Evolutionary conservation across 2,888 invertebrate species (phyloP).

Genomic region (Drosophila antonietae): DNA sequence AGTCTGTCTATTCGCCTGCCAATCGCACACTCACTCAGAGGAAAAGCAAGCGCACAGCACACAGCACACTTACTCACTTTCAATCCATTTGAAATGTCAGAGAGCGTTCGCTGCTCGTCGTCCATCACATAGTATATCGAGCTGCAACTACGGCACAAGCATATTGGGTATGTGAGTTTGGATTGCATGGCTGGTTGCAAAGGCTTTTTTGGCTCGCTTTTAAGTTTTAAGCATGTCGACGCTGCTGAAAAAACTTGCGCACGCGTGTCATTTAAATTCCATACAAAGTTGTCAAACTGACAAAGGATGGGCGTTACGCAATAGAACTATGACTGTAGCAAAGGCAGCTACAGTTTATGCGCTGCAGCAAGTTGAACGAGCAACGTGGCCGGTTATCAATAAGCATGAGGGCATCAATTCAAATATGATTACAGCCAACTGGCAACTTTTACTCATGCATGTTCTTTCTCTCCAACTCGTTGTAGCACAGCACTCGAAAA

Average conservation of each 20-base stretch:
- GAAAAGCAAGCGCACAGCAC: not conserved
- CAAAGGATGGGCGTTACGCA: slow-evolving; percentile 33
- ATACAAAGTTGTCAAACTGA: slow-evolving; percentile 57
- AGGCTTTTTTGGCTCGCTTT: slow-evolving; percentile 56
- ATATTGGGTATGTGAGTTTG: slow-evolving; percentile 1
- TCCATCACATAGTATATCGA: slow-evolving; percentile 34
- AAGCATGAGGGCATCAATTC: slow-evolving; percentile 53
- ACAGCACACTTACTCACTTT: slow-evolving; percentile 23
- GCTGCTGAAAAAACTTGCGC: slow-evolving; percentile 58
- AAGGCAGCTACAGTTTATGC: slow-evolving; percentile 35
- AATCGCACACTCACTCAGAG: slow-evolving; percentile 23
- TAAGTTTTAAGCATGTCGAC: slow-evolving; percentile 70
- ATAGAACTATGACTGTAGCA: not conserved
- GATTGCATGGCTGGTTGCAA: slow-evolving; percentile 56
- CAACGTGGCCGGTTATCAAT: slow-evolving; percentile 64
- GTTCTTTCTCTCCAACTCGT: slow-evolving; percentile 34
- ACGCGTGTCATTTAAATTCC: slow-evolving; percentile 64
- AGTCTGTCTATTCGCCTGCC: slow-evolving; percentile 25
- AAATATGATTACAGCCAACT: slow-evolving; percentile 61
- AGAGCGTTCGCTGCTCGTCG: slow-evolving; percentile 42
- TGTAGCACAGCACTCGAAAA: slow-evolving; percentile 48
- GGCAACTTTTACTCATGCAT: slow-evolving; percentile 36
- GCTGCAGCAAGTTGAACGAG: slow-evolving; percentile 46
- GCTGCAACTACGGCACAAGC: slow-evolving; percentile 30
- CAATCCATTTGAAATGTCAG: slow-evolving; percentile 68